Conservation (phyloP, 2,113 vertebrate species). For the Spea multiplicata region DNA sequence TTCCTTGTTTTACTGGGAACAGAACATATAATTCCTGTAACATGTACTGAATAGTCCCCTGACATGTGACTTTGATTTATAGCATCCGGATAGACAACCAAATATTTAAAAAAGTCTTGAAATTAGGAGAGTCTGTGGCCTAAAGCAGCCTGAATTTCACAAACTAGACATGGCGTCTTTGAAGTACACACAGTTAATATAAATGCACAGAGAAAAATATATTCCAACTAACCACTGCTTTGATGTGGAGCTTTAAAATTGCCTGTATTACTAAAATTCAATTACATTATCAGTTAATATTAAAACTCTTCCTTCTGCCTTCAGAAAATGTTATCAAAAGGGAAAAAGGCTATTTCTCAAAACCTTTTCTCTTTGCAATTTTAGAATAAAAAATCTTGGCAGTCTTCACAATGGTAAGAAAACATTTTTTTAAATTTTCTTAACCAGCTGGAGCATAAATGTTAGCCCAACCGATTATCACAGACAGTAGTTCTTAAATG, state of each 20-base stretch:
- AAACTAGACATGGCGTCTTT: conserved; percentile 46
- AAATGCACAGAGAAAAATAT: conserved; percentile 34
- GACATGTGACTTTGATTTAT: conserved; percentile 41
- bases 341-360: conserved; percentile 39
- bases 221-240: conserved; percentile 23
- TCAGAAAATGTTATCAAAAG: conserved; percentile 37
- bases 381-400: conserved; percentile 28
- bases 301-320: conserved; percentile 30
- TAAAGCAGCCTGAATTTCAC: conserved; percentile 43
- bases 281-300: conserved; percentile 50
- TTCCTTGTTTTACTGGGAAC: conserved; percentile 3
- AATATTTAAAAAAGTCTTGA: conserved; percentile 14
- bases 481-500: background rate
- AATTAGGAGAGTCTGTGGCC: conserved; percentile 23
- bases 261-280: conserved; percentile 48
- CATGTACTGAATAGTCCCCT: conserved; percentile 28
- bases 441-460: background rate
- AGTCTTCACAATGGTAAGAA: conserved; percentile 31
- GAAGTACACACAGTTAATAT: conserved; percentile 49
- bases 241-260: conserved; percentile 49
- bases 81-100: conserved; percentile 45
- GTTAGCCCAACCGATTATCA: background rate
- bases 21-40: background rate
- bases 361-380: conserved; percentile 9
- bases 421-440: background rate